Evolutionary conservation across 2,888 invertebrate genomes (phyloP).

Genomic region (Acronicta leporina): DNA sequence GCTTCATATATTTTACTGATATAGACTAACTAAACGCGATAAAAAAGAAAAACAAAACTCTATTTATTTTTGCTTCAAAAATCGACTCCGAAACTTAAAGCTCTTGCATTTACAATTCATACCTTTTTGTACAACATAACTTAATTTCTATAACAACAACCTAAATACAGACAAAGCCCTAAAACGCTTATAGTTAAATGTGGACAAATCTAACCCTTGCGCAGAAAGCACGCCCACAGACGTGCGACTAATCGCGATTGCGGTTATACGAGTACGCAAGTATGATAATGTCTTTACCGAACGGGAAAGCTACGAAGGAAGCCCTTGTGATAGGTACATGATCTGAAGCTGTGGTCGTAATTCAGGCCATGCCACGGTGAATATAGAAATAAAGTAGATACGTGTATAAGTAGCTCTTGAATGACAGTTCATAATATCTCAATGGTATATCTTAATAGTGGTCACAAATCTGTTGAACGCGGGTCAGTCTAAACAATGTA

Average conservation of each 20-base stretch:
- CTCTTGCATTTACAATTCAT: too few species aligned
- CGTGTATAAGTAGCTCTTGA: too few species aligned
- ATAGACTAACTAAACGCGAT: too few species aligned
- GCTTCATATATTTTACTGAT: too few species aligned
- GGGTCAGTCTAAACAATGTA: too few species aligned
- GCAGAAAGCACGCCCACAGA: conserved; percentile 8
- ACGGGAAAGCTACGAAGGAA: conserved; percentile 35
- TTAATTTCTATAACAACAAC: too few species aligned
- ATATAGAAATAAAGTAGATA: conserved; percentile 2
- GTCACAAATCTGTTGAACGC: too few species aligned
- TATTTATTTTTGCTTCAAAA: too few species aligned
- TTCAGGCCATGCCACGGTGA: conserved; percentile 11
- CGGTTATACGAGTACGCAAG: conserved; percentile 35
- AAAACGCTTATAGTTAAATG: neutral
- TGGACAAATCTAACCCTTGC: neutral
- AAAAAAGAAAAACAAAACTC: too few species aligned
- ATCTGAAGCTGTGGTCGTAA: conserved; percentile 24
- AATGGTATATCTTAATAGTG: too few species aligned
- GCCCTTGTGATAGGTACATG: conserved; percentile 32
- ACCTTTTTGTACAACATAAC: neutral
- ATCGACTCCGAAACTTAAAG: too few species aligned
- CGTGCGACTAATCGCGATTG: conserved; percentile 38
- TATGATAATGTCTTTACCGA: conserved; percentile 38
- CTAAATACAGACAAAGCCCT: neutral
- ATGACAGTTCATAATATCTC: too few species aligned